Base-by-base conservation (phyloP, 2,113 vertebrate species). In the Etia nguti region DNA sequence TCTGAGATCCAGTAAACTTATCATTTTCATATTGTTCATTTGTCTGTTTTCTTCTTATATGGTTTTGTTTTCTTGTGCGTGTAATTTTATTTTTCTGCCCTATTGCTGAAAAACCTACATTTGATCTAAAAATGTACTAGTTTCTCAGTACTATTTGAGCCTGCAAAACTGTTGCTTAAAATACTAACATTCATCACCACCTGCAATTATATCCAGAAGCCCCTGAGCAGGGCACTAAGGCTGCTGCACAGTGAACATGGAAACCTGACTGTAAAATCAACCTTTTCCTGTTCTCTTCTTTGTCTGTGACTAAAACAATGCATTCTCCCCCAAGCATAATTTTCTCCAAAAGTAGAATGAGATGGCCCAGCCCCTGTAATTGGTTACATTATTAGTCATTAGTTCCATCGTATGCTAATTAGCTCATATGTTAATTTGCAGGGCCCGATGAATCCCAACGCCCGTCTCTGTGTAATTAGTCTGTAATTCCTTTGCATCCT, bases 391-490 rank as follows among this genome's bases (percentile, higher is more conserved):
- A 95, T 88, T 93, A 94, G 89, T 96, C 94, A 96, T 96, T 96
- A 95, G 93, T 92, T 93, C 87, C 59, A 81, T 89, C 86, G 81
- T 88, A 94, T 88, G 91, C 88, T 95, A 96, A 96, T 96, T 94
- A 96, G 94, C 88, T 90, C 82, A 90, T 92, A 94, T 95, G 93
- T 93, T 95, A 96, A 95, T 96, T 87, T 90, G 88, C 7, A 46
- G 84, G 83, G 65, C 82, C 88, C 65, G 86, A 79, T 91, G 90
- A 95, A 92, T 95, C 94, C 95, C 96, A 92, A 36, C 62, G 89
- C 94, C 90, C 85, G n/a, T 88, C 88, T 90, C 92, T 86, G 87
- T 88, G 84, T 96, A 96, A 96, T 96, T 96, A 96, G 95, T 90
- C 86, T 94, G 90, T 92, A 93, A 94, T 93, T 95, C 77, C 81